These are phyloP conservation scores for Clarias gariepinus DNA, from an alignment of 2,113 vertebrate species.

Conservation along the genomic window DNA sequence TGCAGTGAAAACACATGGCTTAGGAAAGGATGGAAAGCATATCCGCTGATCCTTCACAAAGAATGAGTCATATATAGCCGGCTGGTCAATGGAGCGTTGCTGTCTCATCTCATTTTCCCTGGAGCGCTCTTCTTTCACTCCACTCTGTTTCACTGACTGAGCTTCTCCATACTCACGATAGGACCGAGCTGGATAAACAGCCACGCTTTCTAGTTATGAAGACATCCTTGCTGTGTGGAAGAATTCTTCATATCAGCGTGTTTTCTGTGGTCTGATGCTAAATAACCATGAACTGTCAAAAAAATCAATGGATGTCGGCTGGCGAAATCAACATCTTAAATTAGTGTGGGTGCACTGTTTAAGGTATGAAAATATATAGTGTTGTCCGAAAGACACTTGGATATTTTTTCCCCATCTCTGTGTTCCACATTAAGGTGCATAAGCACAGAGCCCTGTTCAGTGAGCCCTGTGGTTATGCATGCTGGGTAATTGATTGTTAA, in stretches of 20 bases:
- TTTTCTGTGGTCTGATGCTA: slow-evolving; percentile 10
- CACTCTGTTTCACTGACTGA: slow-evolving; percentile 42
- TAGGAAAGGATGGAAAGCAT: neutral
- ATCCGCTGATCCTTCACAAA: slow-evolving; percentile 28
- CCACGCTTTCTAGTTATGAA: slow-evolving; percentile 26
- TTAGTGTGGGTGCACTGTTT: neutral
- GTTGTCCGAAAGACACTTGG: neutral
- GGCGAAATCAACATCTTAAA: slow-evolving; percentile 2
- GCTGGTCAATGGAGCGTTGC: slow-evolving; percentile 59
- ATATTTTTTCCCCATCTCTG: neutral
- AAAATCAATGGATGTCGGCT: neutral
- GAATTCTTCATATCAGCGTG: slow-evolving; percentile 5
- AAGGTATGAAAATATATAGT: neutral
- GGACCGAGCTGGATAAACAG: neutral
- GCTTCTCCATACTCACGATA: slow-evolving; percentile 14
- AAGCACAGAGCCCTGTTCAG: neutral
- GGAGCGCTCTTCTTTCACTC: slow-evolving; percentile 38
- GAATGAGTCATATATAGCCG: slow-evolving; percentile 58
- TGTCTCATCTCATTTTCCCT: slow-evolving; percentile 61
- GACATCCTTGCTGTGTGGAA: slow-evolving; percentile 25
- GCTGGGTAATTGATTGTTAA: slow-evolving; percentile 53
- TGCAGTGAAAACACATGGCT: neutral
- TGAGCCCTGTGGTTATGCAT: slow-evolving; percentile 26
- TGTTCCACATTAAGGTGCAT: neutral
- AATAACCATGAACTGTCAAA: slow-evolving; percentile 25